Evolutionary conservation across 1,140 invertebrate species (phyloP).

Genomic region (Platorchestia sp.): DNA sequence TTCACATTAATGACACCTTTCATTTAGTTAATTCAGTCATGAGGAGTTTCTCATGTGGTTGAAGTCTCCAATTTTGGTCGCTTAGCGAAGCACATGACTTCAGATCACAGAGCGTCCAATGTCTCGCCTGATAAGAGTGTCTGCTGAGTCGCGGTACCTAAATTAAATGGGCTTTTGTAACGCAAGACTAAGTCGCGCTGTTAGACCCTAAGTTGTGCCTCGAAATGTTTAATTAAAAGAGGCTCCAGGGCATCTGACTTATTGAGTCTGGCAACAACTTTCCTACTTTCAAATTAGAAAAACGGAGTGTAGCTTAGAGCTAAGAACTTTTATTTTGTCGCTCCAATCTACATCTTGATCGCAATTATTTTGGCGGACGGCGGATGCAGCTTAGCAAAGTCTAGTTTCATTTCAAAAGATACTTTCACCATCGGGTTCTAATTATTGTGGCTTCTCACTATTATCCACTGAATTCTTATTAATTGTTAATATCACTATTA

Average conservation of each 20-base stretch:
- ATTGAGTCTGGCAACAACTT: not conserved
- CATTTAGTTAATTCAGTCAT: conserved; percentile 10
- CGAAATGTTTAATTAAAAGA: not conserved
- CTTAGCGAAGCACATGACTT: not conserved
- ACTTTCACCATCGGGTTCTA: no score
- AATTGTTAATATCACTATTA: no score
- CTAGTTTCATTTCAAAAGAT: no score
- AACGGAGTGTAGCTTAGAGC: not conserved
- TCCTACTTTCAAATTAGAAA: not conserved
- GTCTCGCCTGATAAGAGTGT: not conserved
- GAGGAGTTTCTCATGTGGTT: not conserved
- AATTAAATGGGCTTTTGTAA: not conserved
- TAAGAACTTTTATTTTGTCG: not conserved
- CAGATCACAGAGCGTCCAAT: not conserved
- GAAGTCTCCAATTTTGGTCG: not conserved
- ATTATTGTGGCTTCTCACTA: no score
- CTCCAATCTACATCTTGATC: not conserved
- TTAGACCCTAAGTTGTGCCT: not conserved
- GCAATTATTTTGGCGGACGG: not conserved
- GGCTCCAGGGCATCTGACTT: not conserved
- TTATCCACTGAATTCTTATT: no score
- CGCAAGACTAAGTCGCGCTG: not conserved
- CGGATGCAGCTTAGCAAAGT: no score
- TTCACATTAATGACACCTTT: not conserved
- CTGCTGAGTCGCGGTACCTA: not conserved